Base-by-base conservation (phyloP, 2,888 invertebrate genomes). In the Ypsolopha sequella region DNA sequence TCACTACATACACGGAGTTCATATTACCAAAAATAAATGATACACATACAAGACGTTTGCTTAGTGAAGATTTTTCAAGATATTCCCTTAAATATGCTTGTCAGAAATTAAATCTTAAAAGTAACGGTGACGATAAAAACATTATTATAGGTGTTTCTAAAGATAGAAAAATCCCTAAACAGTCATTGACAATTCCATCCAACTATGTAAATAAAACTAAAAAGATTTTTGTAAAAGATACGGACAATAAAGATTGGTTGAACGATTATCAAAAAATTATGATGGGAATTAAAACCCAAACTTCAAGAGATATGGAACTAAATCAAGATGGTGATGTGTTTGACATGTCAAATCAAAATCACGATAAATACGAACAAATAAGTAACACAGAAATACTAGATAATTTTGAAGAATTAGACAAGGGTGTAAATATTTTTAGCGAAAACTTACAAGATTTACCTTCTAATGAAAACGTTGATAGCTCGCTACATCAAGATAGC, bases 241-340 rank as follows among this genome's bases (percentile, higher is more conserved):
- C 82, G 60, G 78, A 82, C 44, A 81, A 82, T 56, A 74, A 70
- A 59, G 74, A 85, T 60, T 85, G 85, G 85, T 55, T 74, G 36
- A 70, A 62, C 57, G 80, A 55, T 80, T 13, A 64, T 56, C 10
- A 61, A 63, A 56, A 50, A 51, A 56, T 58, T 44, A 52, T 55
- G 35, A 53, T 59, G 49, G 56, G 55, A 36, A 52, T 52, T 13
- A 7, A 36, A 11, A 36, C 6, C 35, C 24, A 48, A 36, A n/a
- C 13, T 36, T 43, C 41, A 35, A 58, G 38, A 13, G 60, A 61
- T 10, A 61, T 54, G 53, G 60, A 68, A 3, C 64, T 63, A 54
- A 68, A 73, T 54, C 57, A 57, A 43, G 7, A 34, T 53, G 64
- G 63, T n/a, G 61, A 66, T 51, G 65, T 64, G 53, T 67, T 66